Evolutionary conservation across 2,113 vertebrate species (phyloP).

Genomic region (Chloroceryle aenea): DNA sequence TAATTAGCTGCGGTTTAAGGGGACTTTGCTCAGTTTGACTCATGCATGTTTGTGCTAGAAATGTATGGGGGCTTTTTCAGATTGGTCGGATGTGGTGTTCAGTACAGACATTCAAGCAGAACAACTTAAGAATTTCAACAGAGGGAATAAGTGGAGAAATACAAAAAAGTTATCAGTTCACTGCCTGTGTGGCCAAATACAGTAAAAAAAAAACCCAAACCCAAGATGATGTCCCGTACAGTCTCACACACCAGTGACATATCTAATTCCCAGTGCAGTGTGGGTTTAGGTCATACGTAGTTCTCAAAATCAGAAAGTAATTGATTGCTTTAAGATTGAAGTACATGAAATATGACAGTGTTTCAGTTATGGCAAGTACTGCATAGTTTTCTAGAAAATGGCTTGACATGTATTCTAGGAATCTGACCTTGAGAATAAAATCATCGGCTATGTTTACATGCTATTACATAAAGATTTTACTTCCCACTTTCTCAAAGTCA

Average conservation of each 20-base stretch:
- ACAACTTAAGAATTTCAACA: background rate
- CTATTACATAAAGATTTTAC: conserved; percentile 75
- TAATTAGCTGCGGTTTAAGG: background rate
- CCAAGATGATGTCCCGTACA: background rate
- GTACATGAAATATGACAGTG: conserved; percentile 28
- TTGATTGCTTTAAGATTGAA: background rate
- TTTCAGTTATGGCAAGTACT: conserved; percentile 45
- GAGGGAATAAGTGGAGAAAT: background rate
- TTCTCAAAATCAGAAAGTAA: background rate
- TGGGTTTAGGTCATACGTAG: background rate
- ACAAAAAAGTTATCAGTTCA: background rate
- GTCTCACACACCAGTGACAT: background rate
- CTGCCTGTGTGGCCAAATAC: background rate
- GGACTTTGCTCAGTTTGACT: background rate
- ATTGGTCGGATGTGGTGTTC: background rate
- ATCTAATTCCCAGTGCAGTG: background rate
- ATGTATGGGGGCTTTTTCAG: background rate
- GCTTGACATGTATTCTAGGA: conserved; percentile 73
- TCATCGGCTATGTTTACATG: conserved; percentile 75
- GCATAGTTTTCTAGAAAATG: conserved; percentile 61
- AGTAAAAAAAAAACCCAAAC: background rate
- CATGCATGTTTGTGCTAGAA: background rate
- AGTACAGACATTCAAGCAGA: background rate
- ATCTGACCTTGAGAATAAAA: conserved; percentile 79
- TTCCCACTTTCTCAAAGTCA: conserved; percentile 72